Base-by-base conservation (phyloP, 2,797 vertebrate species). In the Cephalopachus bancanus region DNA sequence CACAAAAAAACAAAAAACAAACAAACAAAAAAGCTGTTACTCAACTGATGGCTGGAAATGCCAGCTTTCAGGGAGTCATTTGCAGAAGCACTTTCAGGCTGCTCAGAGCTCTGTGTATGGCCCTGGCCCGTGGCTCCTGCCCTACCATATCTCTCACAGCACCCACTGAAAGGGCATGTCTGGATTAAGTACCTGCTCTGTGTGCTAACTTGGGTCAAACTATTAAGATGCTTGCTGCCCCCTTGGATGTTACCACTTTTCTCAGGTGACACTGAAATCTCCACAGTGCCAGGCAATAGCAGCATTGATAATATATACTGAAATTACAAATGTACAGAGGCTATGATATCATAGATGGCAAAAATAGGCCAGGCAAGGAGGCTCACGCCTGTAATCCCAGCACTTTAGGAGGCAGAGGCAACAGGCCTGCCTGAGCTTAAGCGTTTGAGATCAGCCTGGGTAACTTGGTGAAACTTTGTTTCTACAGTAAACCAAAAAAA, bases 121-220 rank as follows among this genome's bases (percentile, higher is more conserved):
- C n/a, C 6, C 1, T 0, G 9, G 37, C 51, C 3, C 10, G 0
- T 1, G 49, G 12, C 65, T 9, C 16, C 2, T 2, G 57, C 30
- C 79, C 14, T 8, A 0, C 10, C 11, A 2, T 28, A 7, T 30
- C 24, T 44, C 2, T 16, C 69, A 51, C 1, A 33, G 78, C 11
- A 3, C 51, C 28, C 19, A n/a, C n/a, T 9, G 10, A 14, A 20
- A 9, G 12, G 22, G n/a, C 7, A 19, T 5, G 1, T 24, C n/a
- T 17, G 11, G 19, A 7, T 22, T 1, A 7, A 8, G 15, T 4
- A 30, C 19, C n/a, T 51, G 51, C 49, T 55, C 30, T 6, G 17
- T 37, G 51, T 14, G 44, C 11, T 16, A 14, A 30, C 16, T 17
- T 0, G 2, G 20, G 7, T 1, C 3, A 6, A 14, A 14, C 11